These are phyloP conservation scores for Melozone crissalis DNA, from an alignment of 2,113 vertebrate genomes.

Conservation along the genomic window DNA sequence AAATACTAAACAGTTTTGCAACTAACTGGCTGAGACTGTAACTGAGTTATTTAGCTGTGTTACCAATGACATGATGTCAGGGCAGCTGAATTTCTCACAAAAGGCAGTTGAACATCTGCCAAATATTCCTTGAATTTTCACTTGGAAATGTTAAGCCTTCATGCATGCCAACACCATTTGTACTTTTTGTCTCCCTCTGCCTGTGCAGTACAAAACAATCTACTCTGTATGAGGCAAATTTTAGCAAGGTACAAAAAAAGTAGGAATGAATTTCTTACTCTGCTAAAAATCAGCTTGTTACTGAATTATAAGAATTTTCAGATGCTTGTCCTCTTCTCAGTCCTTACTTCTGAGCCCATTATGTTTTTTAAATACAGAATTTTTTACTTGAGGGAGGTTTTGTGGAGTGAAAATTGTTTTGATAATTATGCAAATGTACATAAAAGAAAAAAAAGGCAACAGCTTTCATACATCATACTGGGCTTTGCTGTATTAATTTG, in stretches of 20 bases:
- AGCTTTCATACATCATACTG: not conserved
- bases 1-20: not conserved
- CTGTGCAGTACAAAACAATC: not conserved
- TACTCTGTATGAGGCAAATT: not conserved
- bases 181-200: conserved; percentile 6
- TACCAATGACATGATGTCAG: not conserved
- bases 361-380: not conserved
- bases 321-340: not conserved
- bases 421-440: not conserved
- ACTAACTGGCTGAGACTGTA: not conserved
- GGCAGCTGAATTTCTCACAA: conserved; percentile 18
- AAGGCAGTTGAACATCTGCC: not conserved
- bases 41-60: not conserved
- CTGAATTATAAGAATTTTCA: not conserved
- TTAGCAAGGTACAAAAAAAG: not conserved
- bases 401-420: not conserved
- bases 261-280: not conserved
- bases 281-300: not conserved
- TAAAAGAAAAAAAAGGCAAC: not conserved
- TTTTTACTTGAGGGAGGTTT: not conserved
- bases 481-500: not conserved
- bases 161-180: not conserved
- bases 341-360: not conserved
- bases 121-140: not conserved
- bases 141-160: not conserved